These are phyloP conservation scores for Pocillopora verrucosa DNA, from an alignment of 64 coral and sea anemone genomes.

Conservation along the genomic window DNA sequence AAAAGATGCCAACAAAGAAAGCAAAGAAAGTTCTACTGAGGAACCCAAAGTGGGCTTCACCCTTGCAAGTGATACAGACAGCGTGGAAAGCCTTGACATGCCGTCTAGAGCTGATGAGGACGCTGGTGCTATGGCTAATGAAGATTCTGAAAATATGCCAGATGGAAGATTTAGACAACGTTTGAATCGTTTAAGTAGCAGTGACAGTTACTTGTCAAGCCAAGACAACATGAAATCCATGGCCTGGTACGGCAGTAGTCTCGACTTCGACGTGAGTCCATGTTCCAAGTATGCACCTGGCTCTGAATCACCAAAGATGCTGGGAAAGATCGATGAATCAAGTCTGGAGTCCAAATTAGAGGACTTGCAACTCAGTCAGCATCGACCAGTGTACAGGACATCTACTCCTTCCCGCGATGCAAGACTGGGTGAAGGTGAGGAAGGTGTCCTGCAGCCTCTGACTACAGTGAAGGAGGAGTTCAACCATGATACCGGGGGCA, in stretches of 20 bases:
- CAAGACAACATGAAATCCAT: slow-evolving; percentile 62
- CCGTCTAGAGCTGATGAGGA: slow-evolving; percentile 47
- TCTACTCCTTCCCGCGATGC: slow-evolving; percentile 50
- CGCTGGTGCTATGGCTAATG: slow-evolving; percentile 26
- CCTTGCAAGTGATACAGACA: slow-evolving; percentile 65
- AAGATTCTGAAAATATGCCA: slow-evolving; percentile 18
- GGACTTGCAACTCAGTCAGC: slow-evolving; percentile 26
- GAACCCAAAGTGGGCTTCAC: background rate
- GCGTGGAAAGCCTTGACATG: slow-evolving; percentile 57
- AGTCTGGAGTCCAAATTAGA: slow-evolving; percentile 56
- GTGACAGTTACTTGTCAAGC: slow-evolving; percentile 30
- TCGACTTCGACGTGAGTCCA: slow-evolving; percentile 61
- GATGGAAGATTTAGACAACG: background rate
- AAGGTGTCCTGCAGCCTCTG: slow-evolving; percentile 21
- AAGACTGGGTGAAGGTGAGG: slow-evolving; percentile 27
- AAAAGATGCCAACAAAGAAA: slow-evolving; percentile 8
- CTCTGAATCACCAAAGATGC: slow-evolving; percentile 33
- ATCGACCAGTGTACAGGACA: slow-evolving; percentile 31
- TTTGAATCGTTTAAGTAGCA: slow-evolving; percentile 10
- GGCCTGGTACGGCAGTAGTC: slow-evolving; percentile 75
- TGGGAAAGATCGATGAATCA: slow-evolving; percentile 71
- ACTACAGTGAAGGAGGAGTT: slow-evolving; percentile 65
- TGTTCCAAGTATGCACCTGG: slow-evolving; percentile 8
- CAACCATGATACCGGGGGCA: slow-evolving; percentile 63
- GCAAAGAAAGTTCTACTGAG: slow-evolving; percentile 22